A percentile compares a stretch with the other conserved stretches of the same genome.
These are phyloP conservation scores for Chamaetylas fuelleborni DNA, from an alignment of 2,113 vertebrate species.

Conservation along the genomic window DNA sequence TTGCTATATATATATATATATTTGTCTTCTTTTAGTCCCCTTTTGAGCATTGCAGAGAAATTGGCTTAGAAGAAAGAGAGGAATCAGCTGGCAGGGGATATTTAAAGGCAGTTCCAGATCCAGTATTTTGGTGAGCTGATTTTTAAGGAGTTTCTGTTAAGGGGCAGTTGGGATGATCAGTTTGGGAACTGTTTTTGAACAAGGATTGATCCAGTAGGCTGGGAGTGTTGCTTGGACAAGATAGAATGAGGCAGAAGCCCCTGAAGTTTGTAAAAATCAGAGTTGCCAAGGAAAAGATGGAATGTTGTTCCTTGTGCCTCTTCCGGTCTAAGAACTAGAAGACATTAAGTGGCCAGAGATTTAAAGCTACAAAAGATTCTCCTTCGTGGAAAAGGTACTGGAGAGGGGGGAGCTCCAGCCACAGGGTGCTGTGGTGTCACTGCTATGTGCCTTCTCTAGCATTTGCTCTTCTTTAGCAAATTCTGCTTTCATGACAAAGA, in stretches of 20 bases:
- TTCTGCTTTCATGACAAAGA: neutral
- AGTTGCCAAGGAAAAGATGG: neutral
- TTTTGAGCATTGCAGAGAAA: neutral
- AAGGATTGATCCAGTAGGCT: neutral
- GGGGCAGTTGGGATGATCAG: neutral
- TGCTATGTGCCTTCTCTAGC: rapidly evolving
- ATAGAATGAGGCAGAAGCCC: neutral
- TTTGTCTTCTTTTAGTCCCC: neutral
- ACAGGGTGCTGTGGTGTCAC: neutral
- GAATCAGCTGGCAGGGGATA: neutral
- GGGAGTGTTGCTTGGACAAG: neutral
- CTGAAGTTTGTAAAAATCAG: neutral
- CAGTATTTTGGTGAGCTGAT: neutral
- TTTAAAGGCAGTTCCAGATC: neutral
- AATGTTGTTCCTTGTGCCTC: neutral
- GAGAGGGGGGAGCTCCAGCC: neutral
- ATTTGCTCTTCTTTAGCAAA: neutral
- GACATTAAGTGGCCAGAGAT: neutral
- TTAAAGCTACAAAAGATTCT: neutral
- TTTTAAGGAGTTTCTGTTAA: neutral
- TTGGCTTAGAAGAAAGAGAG: neutral
- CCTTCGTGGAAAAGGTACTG: rapidly evolving
- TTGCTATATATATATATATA: neutral
- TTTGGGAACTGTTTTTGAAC: neutral
- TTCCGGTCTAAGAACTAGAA: neutral